phyloP scores from a whole-genome alignment of 2,113 vertebrate genomes.

The Prionailurus bengalensis region DNA sequence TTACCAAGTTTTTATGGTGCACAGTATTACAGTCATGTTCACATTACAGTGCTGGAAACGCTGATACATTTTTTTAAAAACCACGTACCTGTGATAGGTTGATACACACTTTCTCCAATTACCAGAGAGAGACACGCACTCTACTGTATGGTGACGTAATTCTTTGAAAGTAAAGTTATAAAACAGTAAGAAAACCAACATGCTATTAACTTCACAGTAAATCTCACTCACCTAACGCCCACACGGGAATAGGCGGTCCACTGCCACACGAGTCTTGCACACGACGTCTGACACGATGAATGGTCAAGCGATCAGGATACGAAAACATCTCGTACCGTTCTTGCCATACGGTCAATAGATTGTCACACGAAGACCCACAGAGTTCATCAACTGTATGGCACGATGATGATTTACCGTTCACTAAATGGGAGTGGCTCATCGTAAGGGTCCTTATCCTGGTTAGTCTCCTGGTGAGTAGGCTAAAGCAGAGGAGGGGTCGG shows the following conservation, averaged over 20 bases:
- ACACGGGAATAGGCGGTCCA: neutral
- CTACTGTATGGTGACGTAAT: neutral
- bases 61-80: neutral
- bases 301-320: neutral
- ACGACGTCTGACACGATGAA: neutral
- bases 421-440: neutral
- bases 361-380: neutral
- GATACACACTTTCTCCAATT: neutral
- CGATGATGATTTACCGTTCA: neutral
- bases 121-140: neutral
- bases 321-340: neutral
- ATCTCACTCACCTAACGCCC: neutral
- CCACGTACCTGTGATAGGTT: neutral
- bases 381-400: neutral
- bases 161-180: neutral
- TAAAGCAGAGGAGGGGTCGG: neutral
- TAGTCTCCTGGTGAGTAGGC: neutral
- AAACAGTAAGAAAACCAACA: neutral
- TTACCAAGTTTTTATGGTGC: neutral
- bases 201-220: neutral
- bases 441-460: neutral
- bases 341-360: neutral
- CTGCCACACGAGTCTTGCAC: neutral
- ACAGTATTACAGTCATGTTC: neutral
- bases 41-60: neutral